Percentiles rank a stretch among this genome's conserved stretches.
Conservation (phyloP, 2,113 vertebrate genomes). For the Tyrannus savana region DNA sequence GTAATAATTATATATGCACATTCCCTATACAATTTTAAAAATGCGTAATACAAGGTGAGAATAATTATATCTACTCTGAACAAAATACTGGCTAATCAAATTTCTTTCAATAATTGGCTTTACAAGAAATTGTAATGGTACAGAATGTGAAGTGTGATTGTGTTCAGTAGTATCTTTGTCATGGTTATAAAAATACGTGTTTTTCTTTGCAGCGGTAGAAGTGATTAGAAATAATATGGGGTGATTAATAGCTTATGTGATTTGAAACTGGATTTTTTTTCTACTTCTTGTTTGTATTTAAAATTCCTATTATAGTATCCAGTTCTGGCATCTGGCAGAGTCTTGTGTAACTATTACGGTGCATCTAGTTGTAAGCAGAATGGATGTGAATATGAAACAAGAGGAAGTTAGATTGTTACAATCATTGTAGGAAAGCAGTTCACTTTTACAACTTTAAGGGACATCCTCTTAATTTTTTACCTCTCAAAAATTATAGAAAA, state of each 20-base stretch:
- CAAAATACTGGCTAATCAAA: neutral
- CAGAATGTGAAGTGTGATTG: neutral
- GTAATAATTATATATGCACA: neutral
- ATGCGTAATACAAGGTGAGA: neutral
- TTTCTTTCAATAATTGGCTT: neutral
- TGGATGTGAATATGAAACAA: neutral
- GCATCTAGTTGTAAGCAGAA: neutral
- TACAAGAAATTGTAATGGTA: neutral
- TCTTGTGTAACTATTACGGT: neutral
- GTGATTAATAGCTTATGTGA: neutral
- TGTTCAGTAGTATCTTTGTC: neutral
- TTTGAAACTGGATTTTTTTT: neutral
- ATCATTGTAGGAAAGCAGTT: neutral
- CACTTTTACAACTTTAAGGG: neutral
- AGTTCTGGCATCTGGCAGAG: neutral
- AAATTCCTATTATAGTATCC: neutral
- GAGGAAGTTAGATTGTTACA: neutral
- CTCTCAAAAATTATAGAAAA: neutral
- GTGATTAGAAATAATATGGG: neutral
- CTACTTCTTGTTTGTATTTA: neutral
- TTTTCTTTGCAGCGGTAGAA: neutral
- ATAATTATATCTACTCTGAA: neutral
- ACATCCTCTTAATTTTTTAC: neutral
- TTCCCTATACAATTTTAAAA: neutral
- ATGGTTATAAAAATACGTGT: neutral